A percentile compares a stretch with the other conserved stretches of the same genome.
Conservation (phyloP, 2,113 vertebrate genomes). For the Centrocercus urophasianus region DNA sequence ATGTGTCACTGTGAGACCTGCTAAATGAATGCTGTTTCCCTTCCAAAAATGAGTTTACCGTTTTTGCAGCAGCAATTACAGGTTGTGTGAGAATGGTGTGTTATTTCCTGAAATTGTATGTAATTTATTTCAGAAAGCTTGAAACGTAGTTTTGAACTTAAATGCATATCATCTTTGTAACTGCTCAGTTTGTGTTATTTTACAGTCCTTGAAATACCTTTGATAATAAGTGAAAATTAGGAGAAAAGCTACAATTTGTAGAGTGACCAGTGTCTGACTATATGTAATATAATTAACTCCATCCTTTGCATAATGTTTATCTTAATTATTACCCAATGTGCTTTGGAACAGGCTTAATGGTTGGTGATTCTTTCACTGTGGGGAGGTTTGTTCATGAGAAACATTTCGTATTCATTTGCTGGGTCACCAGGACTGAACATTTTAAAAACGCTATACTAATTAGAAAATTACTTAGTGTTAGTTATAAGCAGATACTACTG, state of each 20-base stretch:
- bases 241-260: conserved; percentile 83
- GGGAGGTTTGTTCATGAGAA: neutral
- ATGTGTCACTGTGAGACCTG: neutral
- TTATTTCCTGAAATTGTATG: conserved; percentile 70
- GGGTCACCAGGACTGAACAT: neutral
- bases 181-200: conserved; percentile 73
- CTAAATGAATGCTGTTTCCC: conserved; percentile 4
- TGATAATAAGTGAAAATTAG: conserved; percentile 85
- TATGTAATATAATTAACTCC: conserved; percentile 73
- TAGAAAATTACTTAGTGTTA: conserved; percentile 25
- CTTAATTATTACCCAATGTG: conserved; percentile 67
- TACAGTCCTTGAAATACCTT: conserved; percentile 76
- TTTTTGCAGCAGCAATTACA: conserved; percentile 51
- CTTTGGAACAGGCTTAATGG: conserved; percentile 61
- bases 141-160: conserved; percentile 77
- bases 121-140: conserved; percentile 65
- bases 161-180: conserved; percentile 72
- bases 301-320: conserved; percentile 69
- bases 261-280: conserved; percentile 77
- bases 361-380: neutral
- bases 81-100: conserved; percentile 20
- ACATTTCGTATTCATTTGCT: neutral
- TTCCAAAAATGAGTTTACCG: conserved; percentile 24
- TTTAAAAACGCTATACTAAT: conserved; percentile 21
- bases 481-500: conserved; percentile 4